A percentile compares a stretch with the other conserved stretches of the same genome.
These are phyloP conservation scores for Tetramorium alpestre DNA, from an alignment of 1,140 invertebrate genomes.

Conservation along the genomic window DNA sequence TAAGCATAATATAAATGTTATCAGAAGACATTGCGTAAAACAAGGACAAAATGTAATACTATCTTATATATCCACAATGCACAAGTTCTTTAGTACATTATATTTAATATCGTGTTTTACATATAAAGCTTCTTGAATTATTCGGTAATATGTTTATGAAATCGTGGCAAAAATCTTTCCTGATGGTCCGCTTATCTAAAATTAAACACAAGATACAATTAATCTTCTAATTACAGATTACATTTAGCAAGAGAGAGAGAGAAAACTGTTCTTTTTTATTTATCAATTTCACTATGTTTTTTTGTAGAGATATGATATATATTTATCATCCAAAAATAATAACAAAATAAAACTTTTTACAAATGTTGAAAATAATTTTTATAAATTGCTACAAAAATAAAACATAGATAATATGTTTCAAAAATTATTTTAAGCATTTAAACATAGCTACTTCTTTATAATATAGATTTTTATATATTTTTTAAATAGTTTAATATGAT, in stretches of 20 bases:
- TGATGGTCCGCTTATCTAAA: constrained; percentile 75
- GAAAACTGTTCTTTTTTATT: background rate
- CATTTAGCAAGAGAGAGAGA: background rate
- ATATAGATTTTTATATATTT: background rate
- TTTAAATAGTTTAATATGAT: background rate
- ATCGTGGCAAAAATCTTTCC: constrained; percentile 64
- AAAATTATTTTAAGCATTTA: background rate
- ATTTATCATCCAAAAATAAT: background rate
- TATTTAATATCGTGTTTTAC: constrained; percentile 71
- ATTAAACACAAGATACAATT: constrained; percentile 46
- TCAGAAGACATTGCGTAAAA: constrained; percentile 77
- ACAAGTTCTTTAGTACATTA: constrained; percentile 76
- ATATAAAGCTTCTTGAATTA: constrained; percentile 81
- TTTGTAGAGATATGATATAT: background rate
- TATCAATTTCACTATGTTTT: background rate
- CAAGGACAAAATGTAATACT: constrained; percentile 77
- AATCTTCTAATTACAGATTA: background rate
- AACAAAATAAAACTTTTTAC: background rate
- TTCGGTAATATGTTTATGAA: constrained; percentile 75
- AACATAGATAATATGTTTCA: background rate
- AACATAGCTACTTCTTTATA: background rate
- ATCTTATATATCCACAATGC: constrained; percentile 76
- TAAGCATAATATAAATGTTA: constrained; percentile 70
- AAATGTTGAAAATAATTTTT: background rate
- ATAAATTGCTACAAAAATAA: background rate